Conservation (phyloP, 2,113 vertebrate genomes). For the Calyptommatus sinebrachiatus region DNA sequence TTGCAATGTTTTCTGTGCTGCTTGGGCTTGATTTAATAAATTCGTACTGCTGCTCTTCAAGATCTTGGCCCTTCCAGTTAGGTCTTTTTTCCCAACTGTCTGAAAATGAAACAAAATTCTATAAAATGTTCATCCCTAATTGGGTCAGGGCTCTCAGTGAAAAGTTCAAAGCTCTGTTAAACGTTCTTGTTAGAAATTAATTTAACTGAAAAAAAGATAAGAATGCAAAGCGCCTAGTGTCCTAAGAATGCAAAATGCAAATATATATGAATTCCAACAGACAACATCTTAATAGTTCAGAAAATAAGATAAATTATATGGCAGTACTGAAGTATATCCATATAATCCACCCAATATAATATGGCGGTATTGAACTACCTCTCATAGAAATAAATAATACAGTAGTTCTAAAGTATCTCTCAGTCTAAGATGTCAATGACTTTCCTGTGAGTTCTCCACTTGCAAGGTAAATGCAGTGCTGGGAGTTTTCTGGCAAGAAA, state of each 20-base stretch:
- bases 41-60: slow-evolving; percentile 72
- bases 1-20: slow-evolving; percentile 67
- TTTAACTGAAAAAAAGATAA: neutral
- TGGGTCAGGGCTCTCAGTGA: neutral
- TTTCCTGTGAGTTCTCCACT: too few species aligned
- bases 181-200: neutral
- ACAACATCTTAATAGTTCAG: neutral
- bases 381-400: too few species aligned
- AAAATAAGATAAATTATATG: neutral
- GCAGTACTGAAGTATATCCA: too few species aligned
- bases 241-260: neutral
- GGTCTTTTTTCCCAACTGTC: slow-evolving; percentile 79
- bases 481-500: too few species aligned
- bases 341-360: too few species aligned
- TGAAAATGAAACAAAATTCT: slow-evolving; percentile 59
- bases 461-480: too few species aligned
- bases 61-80: slow-evolving; percentile 76
- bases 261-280: neutral
- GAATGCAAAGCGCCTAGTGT: too few species aligned
- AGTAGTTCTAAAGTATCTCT: too few species aligned
- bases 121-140: slow-evolving; percentile 17
- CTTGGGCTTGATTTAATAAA: slow-evolving; percentile 71
- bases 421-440: too few species aligned
- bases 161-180: neutral
- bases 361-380: too few species aligned